A percentile compares a stretch with the other conserved stretches of the same genome.
phyloP scores from a whole-genome alignment of 2,888 invertebrate genomes.

The Tinea semifulvella region DNA sequence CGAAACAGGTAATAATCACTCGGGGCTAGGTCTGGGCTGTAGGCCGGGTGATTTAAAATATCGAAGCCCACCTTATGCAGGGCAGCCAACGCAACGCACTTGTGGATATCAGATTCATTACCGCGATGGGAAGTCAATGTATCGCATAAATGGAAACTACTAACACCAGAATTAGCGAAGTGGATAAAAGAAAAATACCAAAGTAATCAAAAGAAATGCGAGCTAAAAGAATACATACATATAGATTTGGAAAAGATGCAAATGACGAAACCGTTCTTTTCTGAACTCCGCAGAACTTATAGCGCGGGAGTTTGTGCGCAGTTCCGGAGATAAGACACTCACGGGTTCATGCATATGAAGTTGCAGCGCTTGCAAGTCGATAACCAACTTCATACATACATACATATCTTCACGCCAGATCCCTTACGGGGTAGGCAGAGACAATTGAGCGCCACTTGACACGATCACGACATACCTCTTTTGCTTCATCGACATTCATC shows the following conservation, averaged over 20 bases:
- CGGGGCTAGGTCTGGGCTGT: no score
- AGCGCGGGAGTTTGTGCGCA: conserved; percentile 80
- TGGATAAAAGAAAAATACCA: conserved; percentile 86
- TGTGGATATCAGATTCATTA: conserved; percentile 72
- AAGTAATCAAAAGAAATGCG: conserved; percentile 73
- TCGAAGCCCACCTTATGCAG: no score
- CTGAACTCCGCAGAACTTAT: conserved; percentile 77
- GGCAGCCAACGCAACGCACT: no score
- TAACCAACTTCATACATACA: no score
- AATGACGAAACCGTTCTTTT: conserved; percentile 87
- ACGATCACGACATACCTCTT: no score
- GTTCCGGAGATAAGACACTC: conserved; percentile 73
- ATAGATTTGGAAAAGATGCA: conserved; percentile 86
- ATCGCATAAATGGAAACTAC: conserved; percentile 80
- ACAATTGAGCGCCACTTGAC: no score
- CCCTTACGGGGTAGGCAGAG: no score
- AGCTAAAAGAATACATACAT: conserved; percentile 80
- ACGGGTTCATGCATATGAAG: conserved; percentile 73
- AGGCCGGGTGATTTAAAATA: no score
- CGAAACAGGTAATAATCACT: no score
- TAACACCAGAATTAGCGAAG: conserved; percentile 78
- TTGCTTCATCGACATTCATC: no score
- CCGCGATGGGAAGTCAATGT: conserved; percentile 86
- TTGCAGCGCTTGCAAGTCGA: conserved; percentile 77
- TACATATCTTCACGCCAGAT: no score